These are phyloP conservation scores for Delia radicum DNA, from an alignment of 1,140 invertebrate species.

Conservation along the genomic window DNA sequence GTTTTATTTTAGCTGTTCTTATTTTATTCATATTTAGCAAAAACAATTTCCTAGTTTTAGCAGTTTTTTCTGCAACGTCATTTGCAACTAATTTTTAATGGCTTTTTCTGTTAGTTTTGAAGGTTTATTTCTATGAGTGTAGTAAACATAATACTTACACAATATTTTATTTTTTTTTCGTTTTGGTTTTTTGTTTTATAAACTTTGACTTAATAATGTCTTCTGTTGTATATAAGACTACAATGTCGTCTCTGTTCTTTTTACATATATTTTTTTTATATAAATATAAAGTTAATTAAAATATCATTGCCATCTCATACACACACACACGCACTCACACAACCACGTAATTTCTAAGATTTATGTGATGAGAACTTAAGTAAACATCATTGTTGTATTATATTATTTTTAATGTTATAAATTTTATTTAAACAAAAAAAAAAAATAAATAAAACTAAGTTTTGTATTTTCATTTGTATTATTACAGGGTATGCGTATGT, in stretches of 20 bases:
- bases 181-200: neutral
- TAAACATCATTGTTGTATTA: neutral
- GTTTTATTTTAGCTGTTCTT: no score
- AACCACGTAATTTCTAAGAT: no score
- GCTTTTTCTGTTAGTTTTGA: no score
- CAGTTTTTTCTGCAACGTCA: no score
- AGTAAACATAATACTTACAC: neutral
- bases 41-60: no score
- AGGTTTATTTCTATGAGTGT: no score
- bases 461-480: neutral
- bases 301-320: neutral
- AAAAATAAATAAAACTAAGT: no score
- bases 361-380: no score
- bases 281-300: slow-evolving; percentile 22
- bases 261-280: neutral
- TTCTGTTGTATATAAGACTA: slow-evolving; percentile 15
- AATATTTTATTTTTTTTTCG: neutral
- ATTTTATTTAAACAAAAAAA: neutral
- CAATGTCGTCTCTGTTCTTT: neutral
- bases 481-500: slow-evolving; percentile 56
- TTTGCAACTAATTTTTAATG: no score
- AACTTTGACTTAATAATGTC: slow-evolving; percentile 22
- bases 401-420: neutral
- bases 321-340: neutral
- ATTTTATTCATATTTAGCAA: no score